Conservation (phyloP, 2,113 vertebrate species). For the Pseudorectes ferrugineus region DNA sequence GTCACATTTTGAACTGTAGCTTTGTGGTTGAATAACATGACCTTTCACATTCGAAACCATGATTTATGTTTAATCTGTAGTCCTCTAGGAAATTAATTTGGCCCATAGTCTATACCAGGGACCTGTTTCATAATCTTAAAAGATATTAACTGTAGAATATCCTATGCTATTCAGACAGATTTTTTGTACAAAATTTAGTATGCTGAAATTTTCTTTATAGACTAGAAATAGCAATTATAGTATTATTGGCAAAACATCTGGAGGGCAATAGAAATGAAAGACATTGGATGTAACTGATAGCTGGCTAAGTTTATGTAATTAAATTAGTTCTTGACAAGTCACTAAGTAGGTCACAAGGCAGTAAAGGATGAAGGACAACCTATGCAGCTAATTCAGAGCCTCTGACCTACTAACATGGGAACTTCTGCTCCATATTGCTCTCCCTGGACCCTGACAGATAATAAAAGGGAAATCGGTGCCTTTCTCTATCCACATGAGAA, state of each 20-base stretch:
- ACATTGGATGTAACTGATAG: not conserved
- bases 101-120: not conserved
- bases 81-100: constrained; percentile 20
- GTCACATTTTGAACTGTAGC: not conserved
- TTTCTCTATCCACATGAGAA: not conserved
- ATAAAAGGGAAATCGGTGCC: not conserved
- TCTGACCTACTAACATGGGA: not conserved
- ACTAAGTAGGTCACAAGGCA: not conserved
- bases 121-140: not conserved
- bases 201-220: not conserved
- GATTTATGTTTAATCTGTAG: constrained; percentile 9
- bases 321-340: not conserved
- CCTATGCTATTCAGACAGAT: not conserved
- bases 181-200: not conserved
- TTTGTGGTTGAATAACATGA: not conserved
- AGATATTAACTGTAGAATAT: not conserved
- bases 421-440: not conserved
- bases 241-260: not conserved
- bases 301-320: not conserved
- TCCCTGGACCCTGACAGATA: not conserved
- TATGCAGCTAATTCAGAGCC: not conserved
- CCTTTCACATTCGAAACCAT: not conserved
- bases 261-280: not conserved
- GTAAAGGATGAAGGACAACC: not conserved
- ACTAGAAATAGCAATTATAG: not conserved